Percentiles rank a stretch among this genome's conserved stretches.
These are phyloP conservation scores for Morinoia aosen DNA, from an alignment of 2,888 invertebrate genomes.

Conservation along the genomic window DNA sequence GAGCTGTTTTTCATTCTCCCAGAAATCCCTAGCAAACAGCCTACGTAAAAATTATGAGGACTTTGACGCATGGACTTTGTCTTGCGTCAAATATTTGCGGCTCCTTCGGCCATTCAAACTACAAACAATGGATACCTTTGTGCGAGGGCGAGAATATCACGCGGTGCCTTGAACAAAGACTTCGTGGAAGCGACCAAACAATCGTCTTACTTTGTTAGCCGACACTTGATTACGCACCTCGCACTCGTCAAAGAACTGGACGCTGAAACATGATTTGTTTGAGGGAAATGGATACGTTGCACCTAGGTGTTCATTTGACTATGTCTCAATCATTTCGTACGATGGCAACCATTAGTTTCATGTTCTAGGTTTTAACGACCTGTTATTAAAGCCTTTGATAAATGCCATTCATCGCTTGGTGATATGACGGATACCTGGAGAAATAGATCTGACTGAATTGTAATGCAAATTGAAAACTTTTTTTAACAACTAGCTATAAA, in stretches of 20 bases:
- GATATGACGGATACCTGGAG: too few relatives aligned
- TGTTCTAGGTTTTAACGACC: background rate
- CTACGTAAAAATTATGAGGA: background rate
- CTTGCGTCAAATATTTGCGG: background rate
- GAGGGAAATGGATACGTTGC: background rate
- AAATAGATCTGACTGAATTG: too few relatives aligned
- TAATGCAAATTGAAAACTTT: too few relatives aligned
- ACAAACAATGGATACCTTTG: background rate
- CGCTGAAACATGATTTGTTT: background rate
- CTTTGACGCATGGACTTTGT: background rate
- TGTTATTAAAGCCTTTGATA: background rate
- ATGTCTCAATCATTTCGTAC: background rate
- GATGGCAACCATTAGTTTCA: background rate
- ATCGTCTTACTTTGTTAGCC: conserved; percentile 25
- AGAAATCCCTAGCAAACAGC: background rate
- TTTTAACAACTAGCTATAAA: too few relatives aligned
- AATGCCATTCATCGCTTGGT: background rate
- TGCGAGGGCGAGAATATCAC: background rate
- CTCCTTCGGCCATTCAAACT: background rate
- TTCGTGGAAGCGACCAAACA: background rate
- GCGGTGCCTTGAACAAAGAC: background rate
- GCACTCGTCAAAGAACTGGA: background rate
- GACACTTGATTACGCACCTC: background rate
- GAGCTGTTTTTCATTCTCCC: background rate
- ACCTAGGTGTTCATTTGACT: background rate